A percentile compares a stretch with the other conserved stretches of the same genome.
phyloP scores from a whole-genome alignment of 2,797 vertebrate genomes.

The Anas bernieri region DNA sequence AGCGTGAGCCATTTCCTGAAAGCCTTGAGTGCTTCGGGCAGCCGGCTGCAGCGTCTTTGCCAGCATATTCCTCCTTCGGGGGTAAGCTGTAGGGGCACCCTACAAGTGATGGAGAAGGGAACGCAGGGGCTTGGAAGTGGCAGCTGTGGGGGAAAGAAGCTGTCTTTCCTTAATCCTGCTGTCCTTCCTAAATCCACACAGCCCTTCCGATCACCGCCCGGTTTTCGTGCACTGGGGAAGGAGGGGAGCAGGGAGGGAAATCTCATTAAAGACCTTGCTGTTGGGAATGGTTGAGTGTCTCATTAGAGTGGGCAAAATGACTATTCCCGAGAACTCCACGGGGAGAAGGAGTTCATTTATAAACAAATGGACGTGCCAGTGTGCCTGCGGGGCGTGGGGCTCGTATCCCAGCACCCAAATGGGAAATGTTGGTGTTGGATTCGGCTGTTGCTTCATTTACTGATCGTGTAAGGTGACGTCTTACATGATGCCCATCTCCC shows the following conservation, averaged over 20 bases:
- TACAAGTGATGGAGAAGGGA: background rate
- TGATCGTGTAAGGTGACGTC: background rate
- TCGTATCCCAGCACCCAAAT: background rate
- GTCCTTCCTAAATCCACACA: background rate
- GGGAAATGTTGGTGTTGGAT: background rate
- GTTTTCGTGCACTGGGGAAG: background rate
- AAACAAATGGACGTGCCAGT: background rate
- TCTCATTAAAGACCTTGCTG: constrained; percentile 1
- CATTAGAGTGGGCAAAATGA: constrained; percentile 3
- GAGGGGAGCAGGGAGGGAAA: background rate
- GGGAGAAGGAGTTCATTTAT: constrained; percentile 43
- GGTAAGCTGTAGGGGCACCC: background rate
- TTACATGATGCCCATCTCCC: background rate
- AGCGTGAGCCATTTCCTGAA: background rate
- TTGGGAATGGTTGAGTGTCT: background rate
- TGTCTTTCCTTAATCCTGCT: background rate
- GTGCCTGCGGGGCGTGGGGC: background rate
- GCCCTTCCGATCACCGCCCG: background rate
- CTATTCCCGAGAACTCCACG: background rate
- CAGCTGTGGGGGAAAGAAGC: background rate
- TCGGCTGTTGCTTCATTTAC: background rate
- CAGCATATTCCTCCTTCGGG: background rate
- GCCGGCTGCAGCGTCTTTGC: background rate
- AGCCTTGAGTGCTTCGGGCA: background rate
- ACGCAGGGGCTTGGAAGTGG: accelerated